Conservation (phyloP, 2,888 invertebrate species). For the Protodeltote pygarga region DNA sequence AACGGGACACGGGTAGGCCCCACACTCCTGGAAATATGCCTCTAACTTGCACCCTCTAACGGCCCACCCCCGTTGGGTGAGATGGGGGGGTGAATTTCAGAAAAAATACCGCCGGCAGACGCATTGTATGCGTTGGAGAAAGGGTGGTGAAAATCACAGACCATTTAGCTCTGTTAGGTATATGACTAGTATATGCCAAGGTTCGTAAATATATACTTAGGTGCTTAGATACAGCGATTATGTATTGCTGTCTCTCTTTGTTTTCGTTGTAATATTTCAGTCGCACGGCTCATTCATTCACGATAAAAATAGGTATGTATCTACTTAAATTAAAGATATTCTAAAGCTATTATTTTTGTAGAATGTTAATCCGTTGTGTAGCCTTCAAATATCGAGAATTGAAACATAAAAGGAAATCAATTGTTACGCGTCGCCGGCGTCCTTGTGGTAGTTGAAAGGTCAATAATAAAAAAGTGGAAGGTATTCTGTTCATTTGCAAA, state of each 20-base stretch:
- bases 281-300: no score
- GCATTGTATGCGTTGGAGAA: conserved; percentile 48
- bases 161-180: conserved; percentile 40
- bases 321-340: no score
- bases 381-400: no score
- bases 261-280: no score
- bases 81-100: conserved; percentile 34
- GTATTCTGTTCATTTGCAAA: no score
- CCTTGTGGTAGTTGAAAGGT: no score
- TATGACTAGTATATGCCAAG: conserved; percentile 15
- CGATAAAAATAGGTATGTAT: no score
- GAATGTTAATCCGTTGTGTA: no score
- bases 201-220: background rate
- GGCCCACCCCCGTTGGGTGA: conserved; percentile 47
- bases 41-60: conserved; percentile 61
- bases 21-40: conserved; percentile 66
- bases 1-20: conserved; percentile 68
- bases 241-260: background rate
- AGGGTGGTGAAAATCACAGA: conserved; percentile 30
- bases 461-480: no score
- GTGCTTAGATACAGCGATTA: conserved; percentile 4
- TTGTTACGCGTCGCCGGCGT: no score
- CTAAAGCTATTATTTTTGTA: no score
- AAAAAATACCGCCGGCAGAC: conserved; percentile 50
- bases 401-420: no score